These are phyloP conservation scores for Myanophis thanlyinensis DNA, from an alignment of 2,113 vertebrate genomes.

Conservation along the genomic window DNA sequence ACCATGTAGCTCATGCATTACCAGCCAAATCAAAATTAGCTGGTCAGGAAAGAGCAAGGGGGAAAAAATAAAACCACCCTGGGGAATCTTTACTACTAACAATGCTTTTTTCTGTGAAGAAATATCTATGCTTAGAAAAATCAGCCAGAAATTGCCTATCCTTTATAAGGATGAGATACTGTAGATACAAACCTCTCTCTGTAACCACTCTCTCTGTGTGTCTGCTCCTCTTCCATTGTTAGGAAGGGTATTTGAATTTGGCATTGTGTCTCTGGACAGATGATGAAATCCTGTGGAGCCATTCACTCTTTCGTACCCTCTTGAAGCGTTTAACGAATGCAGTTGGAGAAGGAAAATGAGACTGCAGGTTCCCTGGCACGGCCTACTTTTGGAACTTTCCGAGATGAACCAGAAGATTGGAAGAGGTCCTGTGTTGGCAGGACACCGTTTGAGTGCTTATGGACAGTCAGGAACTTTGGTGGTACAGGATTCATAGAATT, in stretches of 20 bases:
- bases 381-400: neutral
- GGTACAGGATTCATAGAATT: neutral
- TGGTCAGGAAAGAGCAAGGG: slow-evolving; percentile 21
- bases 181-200: neutral
- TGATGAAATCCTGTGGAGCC: neutral
- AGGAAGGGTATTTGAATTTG: neutral
- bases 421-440: neutral
- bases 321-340: no score
- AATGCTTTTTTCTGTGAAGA: slow-evolving; percentile 1
- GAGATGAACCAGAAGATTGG: neutral
- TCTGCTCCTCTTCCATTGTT: neutral
- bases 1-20: slow-evolving; percentile 19
- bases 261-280: neutral
- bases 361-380: neutral
- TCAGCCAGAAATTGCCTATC: neutral
- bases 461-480: neutral
- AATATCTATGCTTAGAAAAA: neutral
- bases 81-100: neutral
- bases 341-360: neutral
- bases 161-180: neutral
- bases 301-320: neutral
- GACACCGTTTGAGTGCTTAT: neutral
- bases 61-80: neutral
- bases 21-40: slow-evolving; percentile 34
- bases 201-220: neutral